A percentile compares a stretch with the other conserved stretches of the same genome.
These are phyloP conservation scores for Drosophila lacicola DNA, from an alignment of 2,888 invertebrate species.

Conservation along the genomic window DNA sequence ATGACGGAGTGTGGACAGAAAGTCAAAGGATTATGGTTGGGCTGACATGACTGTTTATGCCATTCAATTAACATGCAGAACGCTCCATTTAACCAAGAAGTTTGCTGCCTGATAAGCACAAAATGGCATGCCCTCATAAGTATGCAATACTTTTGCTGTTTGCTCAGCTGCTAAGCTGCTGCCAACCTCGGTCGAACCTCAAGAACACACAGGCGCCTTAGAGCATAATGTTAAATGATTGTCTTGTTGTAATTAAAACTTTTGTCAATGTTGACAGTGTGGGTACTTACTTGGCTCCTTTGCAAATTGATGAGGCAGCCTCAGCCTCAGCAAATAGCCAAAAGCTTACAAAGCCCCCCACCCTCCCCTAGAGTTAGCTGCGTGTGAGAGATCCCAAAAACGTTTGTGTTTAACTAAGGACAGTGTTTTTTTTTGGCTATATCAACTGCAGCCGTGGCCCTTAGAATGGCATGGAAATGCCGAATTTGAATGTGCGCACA, in stretches of 20 bases:
- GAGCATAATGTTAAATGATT: constrained; percentile 55
- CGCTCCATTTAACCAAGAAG: constrained; percentile 52
- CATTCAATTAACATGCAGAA: constrained; percentile 56
- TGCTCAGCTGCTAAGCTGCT: constrained; percentile 15
- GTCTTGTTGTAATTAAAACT: constrained; percentile 73
- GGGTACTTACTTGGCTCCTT: constrained; percentile 20
- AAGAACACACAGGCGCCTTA: background rate
- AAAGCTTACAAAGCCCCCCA: constrained; percentile 9
- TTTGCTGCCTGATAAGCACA: constrained; percentile 31
- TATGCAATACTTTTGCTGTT: constrained; percentile 55
- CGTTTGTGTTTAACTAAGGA: constrained; percentile 28
- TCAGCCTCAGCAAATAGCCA: constrained; percentile 40
- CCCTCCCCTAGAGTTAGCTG: background rate
- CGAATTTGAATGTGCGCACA: constrained; percentile 46
- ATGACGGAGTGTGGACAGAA: background rate
- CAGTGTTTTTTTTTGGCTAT: constrained; percentile 18
- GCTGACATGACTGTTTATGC: constrained; percentile 39
- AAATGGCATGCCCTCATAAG: constrained; percentile 51
- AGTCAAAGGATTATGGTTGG: constrained; percentile 32
- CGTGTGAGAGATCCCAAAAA: constrained; percentile 13
- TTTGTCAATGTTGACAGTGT: constrained; percentile 67
- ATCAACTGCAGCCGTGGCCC: constrained; percentile 40
- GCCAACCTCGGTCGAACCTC: no score
- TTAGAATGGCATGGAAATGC: constrained; percentile 28
- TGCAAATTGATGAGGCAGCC: constrained; percentile 41